These are phyloP conservation scores for Adelphocoris suturalis DNA, from an alignment of 2,888 invertebrate genomes.

Conservation along the genomic window DNA sequence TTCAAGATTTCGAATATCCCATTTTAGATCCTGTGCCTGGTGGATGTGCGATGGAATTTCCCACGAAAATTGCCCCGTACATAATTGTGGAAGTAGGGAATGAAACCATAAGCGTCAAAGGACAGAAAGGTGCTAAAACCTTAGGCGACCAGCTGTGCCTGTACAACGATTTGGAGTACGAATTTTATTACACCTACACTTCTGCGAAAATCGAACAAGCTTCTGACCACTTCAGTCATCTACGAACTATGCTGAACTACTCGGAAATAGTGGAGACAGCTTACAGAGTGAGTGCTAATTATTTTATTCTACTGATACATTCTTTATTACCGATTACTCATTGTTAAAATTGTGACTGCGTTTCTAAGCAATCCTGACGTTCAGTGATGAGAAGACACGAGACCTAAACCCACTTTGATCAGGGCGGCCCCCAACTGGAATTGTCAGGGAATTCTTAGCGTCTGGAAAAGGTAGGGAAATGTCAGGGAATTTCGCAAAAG, in stretches of 20 bases:
- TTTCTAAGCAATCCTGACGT: too few relatives aligned
- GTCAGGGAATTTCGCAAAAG: too few relatives aligned
- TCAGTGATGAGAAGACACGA: too few relatives aligned
- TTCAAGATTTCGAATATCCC: background rate
- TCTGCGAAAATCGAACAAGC: background rate
- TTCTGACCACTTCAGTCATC: background rate
- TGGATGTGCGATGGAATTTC: slow-evolving; percentile 50
- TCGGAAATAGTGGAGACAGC: background rate
- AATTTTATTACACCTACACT: slow-evolving; percentile 31
- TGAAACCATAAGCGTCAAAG: background rate
- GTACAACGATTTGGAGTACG: slow-evolving; percentile 31
- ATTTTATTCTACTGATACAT: too few relatives aligned
- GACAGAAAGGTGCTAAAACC: slow-evolving; percentile 15
- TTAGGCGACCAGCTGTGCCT: slow-evolving; percentile 1
- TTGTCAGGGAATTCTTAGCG: too few relatives aligned
- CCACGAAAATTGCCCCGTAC: background rate
- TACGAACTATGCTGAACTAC: slow-evolving; percentile 1
- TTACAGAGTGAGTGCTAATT: background rate
- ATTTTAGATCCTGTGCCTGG: slow-evolving; percentile 49
- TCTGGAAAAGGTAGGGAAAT: too few relatives aligned
- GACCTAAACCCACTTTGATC: too few relatives aligned
- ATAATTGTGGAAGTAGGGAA: background rate
- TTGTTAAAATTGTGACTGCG: too few relatives aligned
- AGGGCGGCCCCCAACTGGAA: too few relatives aligned
- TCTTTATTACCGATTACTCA: too few relatives aligned